These are phyloP conservation scores for Platycnemis pennipes DNA, from an alignment of 2,888 invertebrate genomes.

Conservation along the genomic window DNA sequence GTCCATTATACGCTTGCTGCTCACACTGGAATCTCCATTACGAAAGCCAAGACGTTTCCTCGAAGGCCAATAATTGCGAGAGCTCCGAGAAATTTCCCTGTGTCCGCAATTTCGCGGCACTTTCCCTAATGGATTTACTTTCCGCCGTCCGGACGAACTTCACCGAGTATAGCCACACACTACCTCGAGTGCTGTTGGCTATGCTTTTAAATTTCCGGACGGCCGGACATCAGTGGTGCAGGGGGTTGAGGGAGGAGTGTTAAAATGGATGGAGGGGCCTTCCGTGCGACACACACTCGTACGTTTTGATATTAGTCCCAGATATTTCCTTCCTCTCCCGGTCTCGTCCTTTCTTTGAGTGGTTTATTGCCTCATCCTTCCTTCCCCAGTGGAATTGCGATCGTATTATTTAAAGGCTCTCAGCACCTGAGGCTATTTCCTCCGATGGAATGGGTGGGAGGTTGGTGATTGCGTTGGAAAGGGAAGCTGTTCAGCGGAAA, in stretches of 20 bases:
- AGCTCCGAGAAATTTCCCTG: neutral
- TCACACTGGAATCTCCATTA: neutral
- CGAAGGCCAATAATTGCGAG: conserved; percentile 42
- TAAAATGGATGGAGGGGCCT: neutral
- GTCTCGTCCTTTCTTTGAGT: neutral
- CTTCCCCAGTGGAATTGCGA: neutral
- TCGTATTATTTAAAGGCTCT: conserved; percentile 7
- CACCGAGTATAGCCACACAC: neutral
- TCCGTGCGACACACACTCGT: neutral
- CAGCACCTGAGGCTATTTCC: conserved; percentile 7
- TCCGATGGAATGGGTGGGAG: neutral
- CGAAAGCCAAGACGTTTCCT: conserved; percentile 34
- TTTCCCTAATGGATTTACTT: conserved; percentile 41
- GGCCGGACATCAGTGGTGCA: neutral
- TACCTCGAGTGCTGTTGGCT: neutral
- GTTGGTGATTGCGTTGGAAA: neutral
- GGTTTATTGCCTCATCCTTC: neutral
- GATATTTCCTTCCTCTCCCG: neutral
- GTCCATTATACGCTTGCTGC: neutral
- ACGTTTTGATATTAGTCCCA: neutral
- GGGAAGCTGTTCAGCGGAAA: neutral
- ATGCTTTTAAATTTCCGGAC: conserved; percentile 18
- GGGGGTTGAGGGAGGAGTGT: neutral
- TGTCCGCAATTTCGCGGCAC: conserved; percentile 9
- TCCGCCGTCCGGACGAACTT: neutral